Base-by-base conservation (phyloP, 2,113 vertebrate species). In the Xiphophorus hellerii region DNA sequence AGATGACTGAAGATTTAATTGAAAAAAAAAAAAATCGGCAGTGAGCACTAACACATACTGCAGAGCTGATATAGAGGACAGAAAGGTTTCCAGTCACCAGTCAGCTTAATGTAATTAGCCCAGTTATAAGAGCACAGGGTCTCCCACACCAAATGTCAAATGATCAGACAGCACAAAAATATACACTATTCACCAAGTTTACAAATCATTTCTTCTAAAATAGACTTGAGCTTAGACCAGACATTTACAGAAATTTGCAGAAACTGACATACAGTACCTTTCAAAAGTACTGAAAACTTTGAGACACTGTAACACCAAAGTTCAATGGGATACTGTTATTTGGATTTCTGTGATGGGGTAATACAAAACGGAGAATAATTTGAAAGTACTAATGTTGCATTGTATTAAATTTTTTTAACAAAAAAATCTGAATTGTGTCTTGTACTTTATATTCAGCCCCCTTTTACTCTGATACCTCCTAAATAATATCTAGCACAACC, bases 1-100 rank as follows among this genome's bases (percentile, higher is more conserved):
- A 86, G 20, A 81, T 78, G 73, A 84, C 28, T 63, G 30, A 84
- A 60, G 42, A 63, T 29, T 54, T 64, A 48, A 31, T 69, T 33
- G 28, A 15, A 33, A 73, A 66, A 62, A 42, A 42, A 35, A 37
- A 67, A 60, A 29, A 1, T 61, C n/a, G 66, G 28, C 20, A 15
- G n/a, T 76, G 61, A 72, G 61, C 78, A 29, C 8, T 37, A 65
- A 61, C 64, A 69, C 3, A 42, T 7, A 20, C 44, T 48, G 51
- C 6, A 54, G 51, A 54, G 28, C 11, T 48, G 22, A 60, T 67
- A 1, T 9, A 67, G 44, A 28, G 29, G n/a, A 33, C 60, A 69
- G 15, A 77, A 35, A n/a, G 42, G 35, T 37, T 65, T 77, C 28
- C 28, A 28, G 28, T 28, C 28, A 28, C 27, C 31, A 64, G 29